Evolutionary conservation across 2,888 invertebrate species (phyloP).

Genomic region (Cabera pusaria): DNA sequence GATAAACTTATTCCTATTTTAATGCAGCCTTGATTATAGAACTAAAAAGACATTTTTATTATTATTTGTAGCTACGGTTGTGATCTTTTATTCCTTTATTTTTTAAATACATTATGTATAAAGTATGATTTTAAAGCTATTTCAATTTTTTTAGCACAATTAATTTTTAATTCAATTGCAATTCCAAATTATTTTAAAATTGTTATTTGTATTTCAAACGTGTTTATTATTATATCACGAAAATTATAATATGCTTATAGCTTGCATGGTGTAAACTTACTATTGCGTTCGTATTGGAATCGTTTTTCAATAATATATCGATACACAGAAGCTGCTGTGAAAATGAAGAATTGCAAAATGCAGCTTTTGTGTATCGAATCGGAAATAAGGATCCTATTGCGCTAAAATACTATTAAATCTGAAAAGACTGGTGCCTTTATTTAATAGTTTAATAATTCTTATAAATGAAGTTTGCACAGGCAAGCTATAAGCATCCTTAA

Average conservation of each 20-base stretch:
- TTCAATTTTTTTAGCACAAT: slow-evolving; percentile 12
- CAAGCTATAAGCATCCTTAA: slow-evolving; percentile 2
- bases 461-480: slow-evolving; percentile 2
- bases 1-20: background rate
- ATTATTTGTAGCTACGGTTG: slow-evolving; percentile 21
- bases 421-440: too few species aligned
- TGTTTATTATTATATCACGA: background rate
- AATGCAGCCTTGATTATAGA: slow-evolving; percentile 6
- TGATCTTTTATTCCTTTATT: slow-evolving; percentile 16
- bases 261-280: slow-evolving; percentile 6
- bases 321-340: too few species aligned
- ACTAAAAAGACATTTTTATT: slow-evolving; percentile 22
- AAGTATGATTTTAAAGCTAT: too few species aligned
- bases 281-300: too few species aligned
- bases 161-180: too few species aligned
- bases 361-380: too few species aligned
- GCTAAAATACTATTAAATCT: too few species aligned
- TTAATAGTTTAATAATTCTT: too few species aligned
- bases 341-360: too few species aligned
- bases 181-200: too few species aligned
- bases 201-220: background rate
- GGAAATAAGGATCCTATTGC: too few species aligned
- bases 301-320: background rate
- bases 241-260: too few species aligned
- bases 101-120: slow-evolving; percentile 1